Percentiles rank a stretch among this genome's conserved stretches.
These are phyloP conservation scores for Danaus plexippus DNA, from an alignment of 1,140 invertebrate species.

Conservation along the genomic window DNA sequence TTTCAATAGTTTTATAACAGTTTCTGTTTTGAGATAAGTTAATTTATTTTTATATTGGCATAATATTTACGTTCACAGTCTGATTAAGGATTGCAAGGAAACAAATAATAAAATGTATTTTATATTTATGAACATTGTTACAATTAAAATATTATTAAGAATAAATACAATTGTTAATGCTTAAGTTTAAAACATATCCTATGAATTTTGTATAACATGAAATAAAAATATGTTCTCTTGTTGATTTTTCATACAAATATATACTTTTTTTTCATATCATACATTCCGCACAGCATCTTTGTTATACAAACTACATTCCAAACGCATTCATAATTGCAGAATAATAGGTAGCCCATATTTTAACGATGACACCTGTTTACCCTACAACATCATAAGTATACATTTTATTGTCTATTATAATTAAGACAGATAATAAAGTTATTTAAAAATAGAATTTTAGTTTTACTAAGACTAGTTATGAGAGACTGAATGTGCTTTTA, in stretches of 20 bases:
- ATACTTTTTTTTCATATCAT: too few species aligned
- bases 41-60: too few species aligned
- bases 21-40: too few species aligned
- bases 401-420: slow-evolving; percentile 20
- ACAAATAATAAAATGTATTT: too few species aligned
- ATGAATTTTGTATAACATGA: neutral
- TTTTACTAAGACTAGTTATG: slow-evolving; percentile 23
- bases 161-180: slow-evolving; percentile 31
- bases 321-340: slow-evolving; percentile 14
- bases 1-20: too few species aligned
- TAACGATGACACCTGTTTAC: too few species aligned
- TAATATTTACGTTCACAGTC: too few species aligned
- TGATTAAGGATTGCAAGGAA: too few species aligned
- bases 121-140: slow-evolving; percentile 33
- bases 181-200: slow-evolving; percentile 4
- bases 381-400: slow-evolving; percentile 12
- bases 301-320: slow-evolving; percentile 15
- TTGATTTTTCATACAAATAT: too few species aligned
- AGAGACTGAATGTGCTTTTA: too few species aligned
- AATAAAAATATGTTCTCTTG: slow-evolving; percentile 1
- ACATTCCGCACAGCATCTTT: too few species aligned
- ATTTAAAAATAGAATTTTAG: slow-evolving; percentile 21
- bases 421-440: slow-evolving; percentile 19
- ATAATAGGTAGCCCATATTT: too few species aligned
- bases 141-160: slow-evolving; percentile 28